Percentiles rank a stretch among this genome's conserved stretches.
These are phyloP conservation scores for Drosophila mercatorum DNA, from an alignment of 2,888 invertebrate species.

Conservation along the genomic window DNA sequence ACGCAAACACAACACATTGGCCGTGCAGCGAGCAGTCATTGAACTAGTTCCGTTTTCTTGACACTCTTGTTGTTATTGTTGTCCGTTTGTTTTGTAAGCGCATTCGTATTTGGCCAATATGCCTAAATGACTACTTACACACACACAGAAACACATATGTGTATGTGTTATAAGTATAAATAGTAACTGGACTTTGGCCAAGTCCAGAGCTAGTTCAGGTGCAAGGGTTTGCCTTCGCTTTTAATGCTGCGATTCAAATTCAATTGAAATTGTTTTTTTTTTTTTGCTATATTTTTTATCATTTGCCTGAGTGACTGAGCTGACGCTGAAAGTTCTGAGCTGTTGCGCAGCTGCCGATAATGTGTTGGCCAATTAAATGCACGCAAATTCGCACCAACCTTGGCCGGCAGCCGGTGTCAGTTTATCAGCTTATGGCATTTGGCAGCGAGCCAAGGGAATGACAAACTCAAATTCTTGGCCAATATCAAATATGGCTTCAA, in stretches of 20 bases:
- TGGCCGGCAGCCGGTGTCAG: constrained; percentile 33
- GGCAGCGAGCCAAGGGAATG: constrained; percentile 26
- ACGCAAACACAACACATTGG: constrained; percentile 27
- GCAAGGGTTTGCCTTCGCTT: constrained; percentile 25
- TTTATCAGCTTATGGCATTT: constrained; percentile 34
- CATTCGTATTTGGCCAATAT: constrained; percentile 51
- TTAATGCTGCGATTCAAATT: neutral
- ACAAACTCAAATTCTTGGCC: constrained; percentile 6
- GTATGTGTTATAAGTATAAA: neutral
- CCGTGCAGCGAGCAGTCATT: constrained; percentile 54
- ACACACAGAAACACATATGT: neutral
- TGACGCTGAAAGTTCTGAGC: neutral
- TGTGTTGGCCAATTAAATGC: constrained; percentile 49
- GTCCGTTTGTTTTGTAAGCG: constrained; percentile 12
- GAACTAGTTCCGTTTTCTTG: constrained; percentile 69
- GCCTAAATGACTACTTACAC: constrained; percentile 12
- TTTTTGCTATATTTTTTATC: neutral
- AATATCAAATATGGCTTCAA: neutral
- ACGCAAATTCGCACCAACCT: constrained; percentile 39
- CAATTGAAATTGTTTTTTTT: neutral
- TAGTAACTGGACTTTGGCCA: constrained; percentile 3
- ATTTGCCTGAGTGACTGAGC: neutral
- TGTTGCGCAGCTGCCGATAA: constrained; percentile 43
- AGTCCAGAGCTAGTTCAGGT: constrained; percentile 27
- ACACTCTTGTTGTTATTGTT: constrained; percentile 18